phyloP scores from a whole-genome alignment of 2,113 vertebrate genomes.

The Pogonocichla stellata region DNA sequence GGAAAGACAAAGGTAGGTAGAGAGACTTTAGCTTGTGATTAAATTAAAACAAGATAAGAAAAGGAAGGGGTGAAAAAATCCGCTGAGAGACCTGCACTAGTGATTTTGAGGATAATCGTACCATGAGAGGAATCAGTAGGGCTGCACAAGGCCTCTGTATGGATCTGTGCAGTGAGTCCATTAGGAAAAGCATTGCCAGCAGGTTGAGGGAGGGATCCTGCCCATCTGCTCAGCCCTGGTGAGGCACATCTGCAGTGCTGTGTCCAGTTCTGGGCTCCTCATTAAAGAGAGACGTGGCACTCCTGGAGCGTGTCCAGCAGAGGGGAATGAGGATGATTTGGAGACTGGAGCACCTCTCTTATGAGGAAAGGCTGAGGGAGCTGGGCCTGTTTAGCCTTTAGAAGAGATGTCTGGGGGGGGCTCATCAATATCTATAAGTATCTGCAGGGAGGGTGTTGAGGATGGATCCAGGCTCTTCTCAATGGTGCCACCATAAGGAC shows the following conservation, averaged over 20 bases:
- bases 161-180: not conserved
- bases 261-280: not conserved
- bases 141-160: not conserved
- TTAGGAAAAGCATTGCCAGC: not conserved
- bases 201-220: not conserved
- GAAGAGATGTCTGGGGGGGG: not conserved
- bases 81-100: accelerated
- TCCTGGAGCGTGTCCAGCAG: not conserved
- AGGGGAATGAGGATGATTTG: not conserved
- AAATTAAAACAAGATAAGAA: not conserved
- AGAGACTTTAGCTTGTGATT: not conserved
- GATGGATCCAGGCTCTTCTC: not conserved
- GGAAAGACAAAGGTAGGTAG: accelerated
- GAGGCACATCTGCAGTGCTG: not conserved
- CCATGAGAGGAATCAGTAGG: not conserved
- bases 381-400: not conserved
- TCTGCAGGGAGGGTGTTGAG: not conserved
- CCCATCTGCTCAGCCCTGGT: not conserved
- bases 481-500: not conserved
- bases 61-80: not conserved
- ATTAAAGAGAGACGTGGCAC: not conserved
- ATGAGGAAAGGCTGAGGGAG: not conserved
- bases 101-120: not conserved
- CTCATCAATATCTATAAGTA: not conserved
- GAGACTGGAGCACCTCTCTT: not conserved